These are phyloP conservation scores for Drosophila littoralis DNA, from an alignment of 1,140 invertebrate species.

Conservation along the genomic window DNA sequence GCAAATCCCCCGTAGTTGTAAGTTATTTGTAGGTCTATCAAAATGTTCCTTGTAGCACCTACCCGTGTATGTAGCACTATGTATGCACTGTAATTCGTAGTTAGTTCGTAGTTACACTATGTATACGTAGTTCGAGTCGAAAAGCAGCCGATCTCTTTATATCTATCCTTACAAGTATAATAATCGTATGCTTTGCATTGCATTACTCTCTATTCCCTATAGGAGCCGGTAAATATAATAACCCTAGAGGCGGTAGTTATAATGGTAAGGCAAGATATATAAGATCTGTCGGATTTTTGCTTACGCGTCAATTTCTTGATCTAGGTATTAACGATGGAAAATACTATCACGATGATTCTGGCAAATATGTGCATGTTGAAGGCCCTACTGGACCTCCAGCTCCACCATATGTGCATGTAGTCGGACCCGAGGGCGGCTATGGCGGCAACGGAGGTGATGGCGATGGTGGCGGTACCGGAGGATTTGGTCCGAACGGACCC, in stretches of 20 bases:
- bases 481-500: slow-evolving; percentile 72
- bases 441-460: slow-evolving; percentile 71
- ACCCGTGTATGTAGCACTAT: slow-evolving; percentile 18
- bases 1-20: slow-evolving; percentile 20
- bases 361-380: slow-evolving; percentile 85
- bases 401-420: slow-evolving; percentile 85
- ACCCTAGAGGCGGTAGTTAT: slow-evolving; percentile 61
- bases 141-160: slow-evolving; percentile 20
- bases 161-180: slow-evolving; percentile 33
- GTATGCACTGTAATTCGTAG: slow-evolving; percentile 43
- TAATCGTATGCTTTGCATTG: slow-evolving; percentile 56
- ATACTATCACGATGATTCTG: slow-evolving; percentile 85
- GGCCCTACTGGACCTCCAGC: slow-evolving; percentile 85
- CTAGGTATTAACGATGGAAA: slow-evolving; percentile 82
- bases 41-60: slow-evolving; percentile 28
- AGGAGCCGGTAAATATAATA: slow-evolving; percentile 79
- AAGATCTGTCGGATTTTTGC: not conserved
- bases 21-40: slow-evolving; percentile 19
- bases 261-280: slow-evolving; percentile 56
- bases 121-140: slow-evolving; percentile 36
- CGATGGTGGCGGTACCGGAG: slow-evolving; percentile 67
- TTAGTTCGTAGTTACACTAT: slow-evolving; percentile 52
- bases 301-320: not conserved
- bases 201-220: slow-evolving; percentile 48
- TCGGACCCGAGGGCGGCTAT: slow-evolving; percentile 81